Evolutionary conservation across 2,797 vertebrate species (phyloP).

Genomic region (Acanthopagrus latus): DNA sequence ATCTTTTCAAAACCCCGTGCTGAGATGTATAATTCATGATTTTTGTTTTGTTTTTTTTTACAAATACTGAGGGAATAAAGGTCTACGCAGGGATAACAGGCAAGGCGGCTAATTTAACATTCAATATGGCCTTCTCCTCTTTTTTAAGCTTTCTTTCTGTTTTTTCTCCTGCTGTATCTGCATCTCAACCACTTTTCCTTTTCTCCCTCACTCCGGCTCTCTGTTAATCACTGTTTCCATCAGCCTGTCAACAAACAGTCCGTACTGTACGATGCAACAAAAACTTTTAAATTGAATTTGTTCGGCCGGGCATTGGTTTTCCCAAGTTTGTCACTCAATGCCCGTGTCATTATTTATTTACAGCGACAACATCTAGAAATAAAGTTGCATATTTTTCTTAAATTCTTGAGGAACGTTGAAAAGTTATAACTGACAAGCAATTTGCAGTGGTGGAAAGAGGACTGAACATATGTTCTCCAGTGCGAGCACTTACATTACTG

Average conservation of each 20-base stretch:
- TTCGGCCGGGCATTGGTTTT: background rate
- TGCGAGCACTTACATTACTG: too few relatives aligned
- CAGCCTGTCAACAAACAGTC: background rate
- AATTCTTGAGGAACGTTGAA: background rate
- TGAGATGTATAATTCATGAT: constrained; percentile 50
- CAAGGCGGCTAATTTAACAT: constrained; percentile 29
- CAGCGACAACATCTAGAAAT: too few relatives aligned
- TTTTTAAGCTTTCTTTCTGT: background rate
- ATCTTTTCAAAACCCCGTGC: constrained; percentile 28
- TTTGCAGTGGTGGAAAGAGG: too few relatives aligned
- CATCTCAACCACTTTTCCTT: background rate
- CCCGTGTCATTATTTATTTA: background rate
- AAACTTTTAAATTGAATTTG: background rate
- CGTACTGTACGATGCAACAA: background rate
- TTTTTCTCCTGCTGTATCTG: background rate
- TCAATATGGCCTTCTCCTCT: background rate
- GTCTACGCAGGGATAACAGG: constrained; percentile 37
- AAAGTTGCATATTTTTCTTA: background rate
- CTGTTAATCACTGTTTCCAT: background rate
- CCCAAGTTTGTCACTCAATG: background rate
- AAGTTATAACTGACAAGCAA: background rate
- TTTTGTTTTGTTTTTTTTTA: constrained; percentile 50
- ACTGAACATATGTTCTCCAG: too few relatives aligned
- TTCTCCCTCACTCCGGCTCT: background rate
- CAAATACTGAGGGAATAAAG: constrained; percentile 27